Percentiles rank a stretch among this genome's conserved stretches.
Conservation (phyloP, 2,888 invertebrate genomes). For the Temnothorax rugatulus region DNA sequence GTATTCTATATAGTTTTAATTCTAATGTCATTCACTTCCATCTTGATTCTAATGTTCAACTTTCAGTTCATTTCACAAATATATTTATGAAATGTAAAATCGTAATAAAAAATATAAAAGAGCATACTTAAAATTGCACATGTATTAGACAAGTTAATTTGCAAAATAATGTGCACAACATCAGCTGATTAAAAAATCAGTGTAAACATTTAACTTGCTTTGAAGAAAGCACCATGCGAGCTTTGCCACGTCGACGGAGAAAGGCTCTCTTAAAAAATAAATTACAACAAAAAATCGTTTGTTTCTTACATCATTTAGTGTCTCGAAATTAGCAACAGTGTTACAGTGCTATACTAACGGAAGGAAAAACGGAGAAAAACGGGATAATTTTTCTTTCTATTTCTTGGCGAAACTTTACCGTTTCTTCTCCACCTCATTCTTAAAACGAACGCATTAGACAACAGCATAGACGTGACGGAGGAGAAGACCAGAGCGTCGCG, state of each 20-base stretch:
- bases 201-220: background rate
- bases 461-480: no score
- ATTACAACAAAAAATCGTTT: background rate
- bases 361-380: background rate
- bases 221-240: background rate
- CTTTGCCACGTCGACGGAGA: background rate
- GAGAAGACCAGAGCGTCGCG: background rate
- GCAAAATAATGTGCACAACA: background rate
- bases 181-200: background rate
- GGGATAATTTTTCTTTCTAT: background rate
- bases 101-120: background rate
- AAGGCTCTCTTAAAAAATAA: background rate
- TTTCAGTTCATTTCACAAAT: background rate
- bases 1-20: no score
- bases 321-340: background rate
- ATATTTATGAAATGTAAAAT: background rate
- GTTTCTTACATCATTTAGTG: background rate
- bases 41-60: background rate
- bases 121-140: background rate
- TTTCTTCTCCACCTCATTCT: background rate
- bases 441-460: background rate
- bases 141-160: background rate
- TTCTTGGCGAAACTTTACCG: background rate
- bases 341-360: background rate
- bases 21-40: background rate